A percentile compares a stretch with the other conserved stretches of the same genome.
These are phyloP conservation scores for Labroides dimidiatus DNA, from an alignment of 2,797 vertebrate genomes.

Conservation along the genomic window DNA sequence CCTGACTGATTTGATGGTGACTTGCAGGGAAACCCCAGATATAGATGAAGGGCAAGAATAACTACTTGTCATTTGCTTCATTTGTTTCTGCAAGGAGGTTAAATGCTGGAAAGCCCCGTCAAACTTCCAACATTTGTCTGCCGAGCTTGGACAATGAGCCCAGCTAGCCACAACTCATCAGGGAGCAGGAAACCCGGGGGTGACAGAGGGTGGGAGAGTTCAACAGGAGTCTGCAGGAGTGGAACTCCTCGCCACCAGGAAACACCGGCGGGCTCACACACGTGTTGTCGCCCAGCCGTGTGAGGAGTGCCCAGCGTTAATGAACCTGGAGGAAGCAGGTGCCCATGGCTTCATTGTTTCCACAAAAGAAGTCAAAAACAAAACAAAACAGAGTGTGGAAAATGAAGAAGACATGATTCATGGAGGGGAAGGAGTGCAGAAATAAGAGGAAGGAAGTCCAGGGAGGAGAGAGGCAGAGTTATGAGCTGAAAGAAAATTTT, in stretches of 20 bases:
- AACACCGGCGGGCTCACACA: constrained; percentile 45
- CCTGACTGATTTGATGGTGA: neutral
- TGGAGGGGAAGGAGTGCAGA: constrained; percentile 52
- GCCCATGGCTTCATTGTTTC: constrained; percentile 77
- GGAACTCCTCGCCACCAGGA: constrained; percentile 47
- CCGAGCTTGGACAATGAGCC: constrained; percentile 57
- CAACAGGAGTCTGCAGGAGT: constrained; percentile 49
- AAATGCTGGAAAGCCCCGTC: constrained; percentile 73
- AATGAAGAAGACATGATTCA: constrained; percentile 65
- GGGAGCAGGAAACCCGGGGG: constrained; percentile 69
- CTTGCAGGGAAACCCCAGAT: neutral
- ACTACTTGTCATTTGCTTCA: neutral
- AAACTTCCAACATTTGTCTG: constrained; percentile 69
- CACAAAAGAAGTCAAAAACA: constrained; percentile 46
- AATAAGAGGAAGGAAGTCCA: constrained; percentile 74
- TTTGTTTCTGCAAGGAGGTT: neutral
- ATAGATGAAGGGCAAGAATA: neutral
- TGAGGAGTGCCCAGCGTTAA: constrained; percentile 21
- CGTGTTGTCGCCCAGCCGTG: constrained; percentile 47
- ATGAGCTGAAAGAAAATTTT: neutral
- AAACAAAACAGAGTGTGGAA: constrained; percentile 29
- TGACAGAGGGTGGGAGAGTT: constrained; percentile 76
- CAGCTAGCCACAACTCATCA: constrained; percentile 62
- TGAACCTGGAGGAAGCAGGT: constrained; percentile 80
- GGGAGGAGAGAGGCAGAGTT: constrained; percentile 45